Conservation (phyloP, 2,797 vertebrate genomes). For the Hemitrygon akajei region DNA sequence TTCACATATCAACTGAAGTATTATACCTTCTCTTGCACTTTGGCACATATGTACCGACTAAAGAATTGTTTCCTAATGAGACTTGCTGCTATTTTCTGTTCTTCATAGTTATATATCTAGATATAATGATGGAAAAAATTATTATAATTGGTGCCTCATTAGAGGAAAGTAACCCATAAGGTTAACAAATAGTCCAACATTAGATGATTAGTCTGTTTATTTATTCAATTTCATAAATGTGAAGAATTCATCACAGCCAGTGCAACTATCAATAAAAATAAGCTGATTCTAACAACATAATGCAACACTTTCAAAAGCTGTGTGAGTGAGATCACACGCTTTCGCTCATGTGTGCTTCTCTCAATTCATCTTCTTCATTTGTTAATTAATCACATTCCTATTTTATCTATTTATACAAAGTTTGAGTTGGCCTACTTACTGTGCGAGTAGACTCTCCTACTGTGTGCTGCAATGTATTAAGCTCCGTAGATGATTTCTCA, state of each 20-base stretch:
- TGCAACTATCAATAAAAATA: slow-evolving; percentile 30
- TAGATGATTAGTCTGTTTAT: slow-evolving; percentile 24
- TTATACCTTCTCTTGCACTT: neutral
- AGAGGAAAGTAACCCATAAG: slow-evolving; percentile 25
- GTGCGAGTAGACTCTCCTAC: neutral
- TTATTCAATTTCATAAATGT: slow-evolving; percentile 33
- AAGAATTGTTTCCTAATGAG: slow-evolving; percentile 6
- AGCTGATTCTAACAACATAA: slow-evolving; percentile 35
- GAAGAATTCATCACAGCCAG: slow-evolving; percentile 10
- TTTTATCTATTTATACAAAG: slow-evolving; percentile 31
- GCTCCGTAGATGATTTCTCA: slow-evolving; percentile 21
- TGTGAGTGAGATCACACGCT: slow-evolving; percentile 21
- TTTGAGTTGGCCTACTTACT: slow-evolving; percentile 35
- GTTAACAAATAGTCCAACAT: slow-evolving; percentile 33
- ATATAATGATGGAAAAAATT: neutral
- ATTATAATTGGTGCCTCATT: slow-evolving; percentile 32
- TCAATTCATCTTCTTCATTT: slow-evolving; percentile 33
- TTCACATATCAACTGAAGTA: neutral
- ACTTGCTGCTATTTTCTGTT: neutral
- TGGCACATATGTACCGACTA: neutral
- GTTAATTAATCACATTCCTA: slow-evolving; percentile 34
- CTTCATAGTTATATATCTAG: neutral
- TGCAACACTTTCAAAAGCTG: slow-evolving; percentile 24
- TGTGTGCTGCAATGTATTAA: neutral
- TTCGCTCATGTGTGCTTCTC: neutral